Base-by-base conservation (phyloP, 2,797 vertebrate species). In the Buphagus erythrorhynchus region DNA sequence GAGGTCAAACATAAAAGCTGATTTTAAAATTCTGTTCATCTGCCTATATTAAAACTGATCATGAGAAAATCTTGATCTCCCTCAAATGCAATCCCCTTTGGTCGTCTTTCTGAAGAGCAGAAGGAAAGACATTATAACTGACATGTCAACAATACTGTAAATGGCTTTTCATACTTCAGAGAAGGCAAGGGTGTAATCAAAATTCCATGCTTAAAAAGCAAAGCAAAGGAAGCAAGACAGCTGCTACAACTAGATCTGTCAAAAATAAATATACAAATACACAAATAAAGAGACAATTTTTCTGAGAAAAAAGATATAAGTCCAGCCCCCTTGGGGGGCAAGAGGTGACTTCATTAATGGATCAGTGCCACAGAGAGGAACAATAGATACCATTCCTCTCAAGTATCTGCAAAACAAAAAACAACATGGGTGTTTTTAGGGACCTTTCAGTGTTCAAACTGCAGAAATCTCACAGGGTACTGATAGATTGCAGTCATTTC, bases 141-240 rank as follows among this genome's bases (percentile, higher is more conserved):
- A 88, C 66, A 26, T 19, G 42, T 74, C 87, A 89, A 91, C 87
- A 94, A 80, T 71, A 67, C 19, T 31, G 57, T 57, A 93, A 95
- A 83, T 74, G 61, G 68, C 13, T 94, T 91, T 83, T 91, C 79
- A 61, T 49, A 71, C 59, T 82, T 71, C 71, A 94, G 84, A 92
- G 67, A 46, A 87, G 91, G 82, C 84, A 93, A 91, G 91, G 78
- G 54, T 87, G 18, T 86, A 93, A 95, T 83, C 4, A 2, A 91
- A 96, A 93, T 95, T 80, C 84, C 62, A 35, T 74, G 82, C 89
- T 80, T 91, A 89, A 88, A 87, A 92, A 59, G 71, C 74, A 87
- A 92, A 58, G 74, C 67, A 95, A 85, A 89, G 68, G 68, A 57
- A 93, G 36, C 17, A 80, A 94, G 75, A 91, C 67, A 90, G 75